Evolutionary conservation across 2,888 invertebrate species (phyloP).

Genomic region (Antitype chi): DNA sequence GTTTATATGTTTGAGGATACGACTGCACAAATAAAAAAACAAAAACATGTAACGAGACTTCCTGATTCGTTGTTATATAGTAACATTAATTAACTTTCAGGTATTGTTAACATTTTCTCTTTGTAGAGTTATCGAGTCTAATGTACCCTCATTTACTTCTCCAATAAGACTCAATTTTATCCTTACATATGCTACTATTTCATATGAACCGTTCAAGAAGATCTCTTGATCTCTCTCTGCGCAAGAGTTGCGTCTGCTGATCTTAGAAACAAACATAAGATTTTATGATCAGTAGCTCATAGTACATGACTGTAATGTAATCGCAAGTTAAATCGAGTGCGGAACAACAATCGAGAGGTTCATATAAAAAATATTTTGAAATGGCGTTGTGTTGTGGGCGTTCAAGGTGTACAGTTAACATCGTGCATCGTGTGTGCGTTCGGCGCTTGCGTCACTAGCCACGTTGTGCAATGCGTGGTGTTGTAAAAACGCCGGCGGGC

Average conservation of each 20-base stretch:
- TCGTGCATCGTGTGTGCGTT: slow-evolving; percentile 61
- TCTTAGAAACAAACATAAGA: slow-evolving; percentile 59
- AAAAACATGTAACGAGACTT: slow-evolving; percentile 3
- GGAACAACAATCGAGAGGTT: slow-evolving; percentile 66
- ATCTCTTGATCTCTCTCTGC: slow-evolving; percentile 33
- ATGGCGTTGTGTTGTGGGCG: slow-evolving; percentile 66
- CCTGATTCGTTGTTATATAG: slow-evolving; percentile 22
- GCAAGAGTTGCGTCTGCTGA: slow-evolving; percentile 53
- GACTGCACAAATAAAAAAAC: slow-evolving; percentile 10
- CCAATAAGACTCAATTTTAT: neutral
- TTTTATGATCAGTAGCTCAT: slow-evolving; percentile 53
- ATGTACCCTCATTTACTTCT: neutral
- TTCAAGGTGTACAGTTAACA: slow-evolving; percentile 70
- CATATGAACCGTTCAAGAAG: slow-evolving; percentile 1
- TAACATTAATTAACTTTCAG: neutral
- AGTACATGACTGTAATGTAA: slow-evolving; percentile 57
- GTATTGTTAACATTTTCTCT: neutral
- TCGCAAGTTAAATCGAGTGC: slow-evolving; percentile 59
- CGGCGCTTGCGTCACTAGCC: slow-evolving; percentile 67
- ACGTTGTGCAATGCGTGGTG: slow-evolving; percentile 68
- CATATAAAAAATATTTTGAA: slow-evolving; percentile 68
- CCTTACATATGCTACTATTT: neutral
- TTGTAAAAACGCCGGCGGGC: slow-evolving; percentile 66
- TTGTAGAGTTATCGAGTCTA: no score
- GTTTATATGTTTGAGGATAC: slow-evolving; percentile 1